Percentiles rank a stretch among this genome's conserved stretches.
These are phyloP conservation scores for Oceanites oceanicus DNA, from an alignment of 2,113 vertebrate species.

Conservation along the genomic window DNA sequence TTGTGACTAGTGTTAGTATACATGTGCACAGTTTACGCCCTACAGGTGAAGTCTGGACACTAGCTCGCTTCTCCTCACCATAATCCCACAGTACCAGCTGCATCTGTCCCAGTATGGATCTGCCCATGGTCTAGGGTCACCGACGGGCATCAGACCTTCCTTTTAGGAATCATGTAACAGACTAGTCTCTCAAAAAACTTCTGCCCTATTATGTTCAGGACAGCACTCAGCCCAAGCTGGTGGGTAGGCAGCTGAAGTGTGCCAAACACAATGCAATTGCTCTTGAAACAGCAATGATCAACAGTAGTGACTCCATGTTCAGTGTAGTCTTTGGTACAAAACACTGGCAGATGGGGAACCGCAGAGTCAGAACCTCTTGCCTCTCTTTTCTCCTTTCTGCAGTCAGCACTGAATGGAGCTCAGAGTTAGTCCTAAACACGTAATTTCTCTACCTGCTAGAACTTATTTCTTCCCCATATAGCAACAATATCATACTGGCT, in stretches of 20 bases:
- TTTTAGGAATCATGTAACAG: not conserved
- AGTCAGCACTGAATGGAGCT: not conserved
- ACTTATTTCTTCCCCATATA: not conserved
- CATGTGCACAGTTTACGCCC: accelerated
- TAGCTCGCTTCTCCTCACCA: not conserved
- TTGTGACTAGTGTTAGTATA: not conserved
- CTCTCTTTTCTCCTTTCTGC: not conserved
- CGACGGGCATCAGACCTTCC: not conserved
- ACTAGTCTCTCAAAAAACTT: not conserved
- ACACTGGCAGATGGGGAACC: accelerated
- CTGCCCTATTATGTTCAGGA: not conserved
- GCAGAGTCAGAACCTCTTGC: not conserved
- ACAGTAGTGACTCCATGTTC: not conserved
- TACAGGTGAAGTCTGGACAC: not conserved
- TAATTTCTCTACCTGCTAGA: not conserved
- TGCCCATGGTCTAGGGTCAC: not conserved
- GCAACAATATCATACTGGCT: not conserved
- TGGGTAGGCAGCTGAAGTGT: not conserved
- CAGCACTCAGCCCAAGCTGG: not conserved
- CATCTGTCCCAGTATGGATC: not conserved
- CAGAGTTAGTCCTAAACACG: not conserved
- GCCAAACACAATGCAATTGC: not conserved
- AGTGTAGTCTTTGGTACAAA: not conserved
- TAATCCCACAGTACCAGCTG: not conserved
- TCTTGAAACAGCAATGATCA: not conserved